Percentiles rank a stretch among this genome's conserved stretches.
phyloP scores from a whole-genome alignment of 2,797 vertebrate genomes.

The Muscicapa comitata region DNA sequence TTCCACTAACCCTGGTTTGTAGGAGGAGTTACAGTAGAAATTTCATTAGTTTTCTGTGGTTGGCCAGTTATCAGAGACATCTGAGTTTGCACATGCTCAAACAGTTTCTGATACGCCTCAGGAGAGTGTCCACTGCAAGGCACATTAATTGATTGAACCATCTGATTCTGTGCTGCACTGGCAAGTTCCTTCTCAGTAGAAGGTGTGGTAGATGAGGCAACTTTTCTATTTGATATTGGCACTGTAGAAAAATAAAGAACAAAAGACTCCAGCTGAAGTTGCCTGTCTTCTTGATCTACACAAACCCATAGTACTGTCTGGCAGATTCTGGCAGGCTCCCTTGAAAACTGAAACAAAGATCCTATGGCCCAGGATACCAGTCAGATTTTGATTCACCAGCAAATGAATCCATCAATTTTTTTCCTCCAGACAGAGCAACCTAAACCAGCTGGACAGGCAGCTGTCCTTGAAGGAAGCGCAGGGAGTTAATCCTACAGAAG shows the following conservation, averaged over 20 bases:
- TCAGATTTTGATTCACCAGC: neutral
- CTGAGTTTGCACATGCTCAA: conserved; percentile 74
- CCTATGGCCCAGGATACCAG: neutral
- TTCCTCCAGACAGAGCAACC: neutral
- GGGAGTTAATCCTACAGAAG: neutral
- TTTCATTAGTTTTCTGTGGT: conserved; percentile 4
- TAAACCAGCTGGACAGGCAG: neutral
- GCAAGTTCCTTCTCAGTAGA: conserved; percentile 21
- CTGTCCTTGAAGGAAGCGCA: neutral
- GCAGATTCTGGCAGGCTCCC: neutral
- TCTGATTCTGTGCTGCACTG: neutral
- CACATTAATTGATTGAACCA: conserved; percentile 5
- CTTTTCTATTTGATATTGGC: conserved; percentile 64
- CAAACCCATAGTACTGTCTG: neutral
- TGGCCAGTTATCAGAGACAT: conserved; percentile 67
- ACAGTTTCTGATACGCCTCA: conserved; percentile 54
- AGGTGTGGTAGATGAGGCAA: neutral
- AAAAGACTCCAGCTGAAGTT: neutral
- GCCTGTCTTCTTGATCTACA: neutral
- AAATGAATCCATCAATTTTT: neutral
- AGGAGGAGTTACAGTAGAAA: neutral
- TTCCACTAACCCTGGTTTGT: conserved; percentile 62
- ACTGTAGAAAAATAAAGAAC: conserved; percentile 50
- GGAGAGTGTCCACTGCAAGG: conserved; percentile 63
- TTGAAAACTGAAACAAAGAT: neutral